Base-by-base conservation (phyloP, 2,888 invertebrate species). In the Agonopterix arenella region DNA sequence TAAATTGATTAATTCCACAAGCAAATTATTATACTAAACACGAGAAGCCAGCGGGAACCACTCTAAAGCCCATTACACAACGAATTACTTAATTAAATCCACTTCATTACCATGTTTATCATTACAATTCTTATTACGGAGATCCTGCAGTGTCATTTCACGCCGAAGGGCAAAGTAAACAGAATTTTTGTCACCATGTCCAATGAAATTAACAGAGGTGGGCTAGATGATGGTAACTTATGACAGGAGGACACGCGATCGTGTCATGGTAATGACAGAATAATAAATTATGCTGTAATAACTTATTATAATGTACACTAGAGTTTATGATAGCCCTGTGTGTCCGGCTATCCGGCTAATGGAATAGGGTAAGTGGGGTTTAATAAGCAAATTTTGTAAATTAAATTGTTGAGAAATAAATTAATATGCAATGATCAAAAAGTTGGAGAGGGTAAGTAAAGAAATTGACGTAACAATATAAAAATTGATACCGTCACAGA, bases 221-320 rank as follows among this genome's bases (percentile, higher is more conserved):
- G 63, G 59, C 68, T 76, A 70, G 76, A 78, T 77, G 76, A 70
- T 62, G 64, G 54, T 82, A 76, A 88, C 80, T 84, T 88, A 89
- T 88, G 89, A 88, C 75, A 63, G 58, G 62, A 50, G 54, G 65
- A 63, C 89, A 89, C 86, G 89, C 89, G 71, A 88, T 57, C 73
- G 69, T 72, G 85, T 84, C 83, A 80, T 65, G 64, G 77, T 88
- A 89, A 88, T 81, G 88, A 88, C 84, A 85, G 82, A 74, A 85
- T 85, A 85, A 89, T 88, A 88, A 88, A 88, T 89, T 83, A 86
- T 82, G 76, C 73, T 77, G 82, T 86, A 89, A 88, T 88, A 86
- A 88, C 68, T 85, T 84, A 88, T 83, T 84, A 83, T 86, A 85
- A 84, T 84, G 80, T 79, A 65, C 72, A 73, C 76, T 63, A 68